These are phyloP conservation scores for Agapostemon virescens DNA, from an alignment of 2,888 invertebrate genomes.

Conservation along the genomic window DNA sequence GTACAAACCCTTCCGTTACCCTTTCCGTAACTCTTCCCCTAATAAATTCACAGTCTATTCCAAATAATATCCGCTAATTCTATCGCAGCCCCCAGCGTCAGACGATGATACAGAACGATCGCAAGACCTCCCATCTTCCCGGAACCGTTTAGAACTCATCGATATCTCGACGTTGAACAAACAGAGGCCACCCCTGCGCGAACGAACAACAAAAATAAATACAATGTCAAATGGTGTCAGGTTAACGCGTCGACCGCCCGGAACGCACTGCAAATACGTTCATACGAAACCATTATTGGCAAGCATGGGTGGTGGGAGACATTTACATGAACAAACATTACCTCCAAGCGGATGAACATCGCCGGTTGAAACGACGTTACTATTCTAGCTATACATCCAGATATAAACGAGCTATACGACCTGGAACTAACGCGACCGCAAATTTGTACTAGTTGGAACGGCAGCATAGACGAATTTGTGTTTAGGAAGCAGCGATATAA, in stretches of 20 bases:
- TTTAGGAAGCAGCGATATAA: slow-evolving; percentile 33
- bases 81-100: no score
- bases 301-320: slow-evolving; percentile 11
- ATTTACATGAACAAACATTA: slow-evolving; percentile 51
- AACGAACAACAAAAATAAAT: slow-evolving; percentile 14
- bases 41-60: no score
- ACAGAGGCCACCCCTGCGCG: not conserved
- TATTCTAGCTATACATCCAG: slow-evolving; percentile 28
- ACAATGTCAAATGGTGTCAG: slow-evolving; percentile 17
- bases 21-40: no score
- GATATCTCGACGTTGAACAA: not conserved
- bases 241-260: slow-evolving; percentile 6
- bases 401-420: slow-evolving; percentile 45
- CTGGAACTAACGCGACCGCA: slow-evolving; percentile 51
- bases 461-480: slow-evolving; percentile 28
- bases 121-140: not conserved
- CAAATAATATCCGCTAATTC: no score
- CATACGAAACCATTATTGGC: slow-evolving; percentile 37
- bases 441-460: slow-evolving; percentile 49
- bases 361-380: slow-evolving; percentile 46
- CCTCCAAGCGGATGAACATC: slow-evolving; percentile 48
- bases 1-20: no score
- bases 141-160: not conserved
- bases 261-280: slow-evolving; percentile 25
- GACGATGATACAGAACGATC: no score